These are phyloP conservation scores for Urechis unicinctus DNA, from an alignment of 2,888 invertebrate genomes.

Conservation along the genomic window DNA sequence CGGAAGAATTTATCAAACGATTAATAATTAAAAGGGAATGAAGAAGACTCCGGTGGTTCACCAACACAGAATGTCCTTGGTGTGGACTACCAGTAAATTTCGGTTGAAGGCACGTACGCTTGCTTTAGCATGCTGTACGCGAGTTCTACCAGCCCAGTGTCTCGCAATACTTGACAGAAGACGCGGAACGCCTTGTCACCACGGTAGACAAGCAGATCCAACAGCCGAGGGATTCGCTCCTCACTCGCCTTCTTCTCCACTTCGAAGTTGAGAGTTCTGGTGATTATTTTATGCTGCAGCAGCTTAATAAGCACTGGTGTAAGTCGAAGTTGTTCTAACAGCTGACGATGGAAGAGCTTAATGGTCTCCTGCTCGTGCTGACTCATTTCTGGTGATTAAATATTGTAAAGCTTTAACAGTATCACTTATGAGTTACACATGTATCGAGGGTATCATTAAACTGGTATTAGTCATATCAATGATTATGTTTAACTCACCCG, in stretches of 20 bases:
- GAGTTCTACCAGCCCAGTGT: constrained; percentile 15
- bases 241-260: constrained; percentile 19
- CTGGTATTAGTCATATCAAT: too few species aligned
- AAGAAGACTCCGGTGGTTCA: too few species aligned
- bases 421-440: too few species aligned
- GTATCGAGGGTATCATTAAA: too few species aligned
- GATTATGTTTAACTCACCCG: too few species aligned
- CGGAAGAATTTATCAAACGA: too few species aligned
- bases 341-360: constrained; percentile 10
- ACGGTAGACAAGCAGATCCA: constrained; percentile 16
- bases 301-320: constrained; percentile 21
- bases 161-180: constrained; percentile 19
- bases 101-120: constrained; percentile 17
- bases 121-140: constrained; percentile 18
- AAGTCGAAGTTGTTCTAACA: constrained; percentile 14
- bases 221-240: constrained; percentile 15
- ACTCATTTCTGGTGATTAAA: constrained; percentile 18
- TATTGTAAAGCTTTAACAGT: too few species aligned
- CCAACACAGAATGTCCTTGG: too few species aligned
- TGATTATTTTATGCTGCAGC: constrained; percentile 15
- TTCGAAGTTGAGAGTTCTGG: constrained; percentile 23
- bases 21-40: too few species aligned
- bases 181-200: constrained; percentile 18
- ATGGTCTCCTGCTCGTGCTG: constrained; percentile 14
- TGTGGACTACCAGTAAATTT: constrained; percentile 10